phyloP scores from a whole-genome alignment of 2,888 invertebrate genomes.

The Drosophila neotestacea region DNA sequence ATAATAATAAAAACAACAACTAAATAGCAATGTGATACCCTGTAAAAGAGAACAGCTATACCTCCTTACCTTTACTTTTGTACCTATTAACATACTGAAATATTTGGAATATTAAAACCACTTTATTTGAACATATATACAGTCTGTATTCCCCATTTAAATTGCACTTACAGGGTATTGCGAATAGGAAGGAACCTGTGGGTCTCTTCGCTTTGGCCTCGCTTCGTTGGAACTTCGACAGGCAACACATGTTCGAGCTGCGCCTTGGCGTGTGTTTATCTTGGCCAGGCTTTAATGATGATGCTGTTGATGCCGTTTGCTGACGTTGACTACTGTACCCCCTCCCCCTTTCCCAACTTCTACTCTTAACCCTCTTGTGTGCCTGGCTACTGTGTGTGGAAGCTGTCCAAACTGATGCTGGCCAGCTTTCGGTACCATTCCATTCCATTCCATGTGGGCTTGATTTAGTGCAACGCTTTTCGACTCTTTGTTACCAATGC shows the following conservation, averaged over 20 bases:
- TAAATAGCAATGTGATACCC: slow-evolving; percentile 4
- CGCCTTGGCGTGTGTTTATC: slow-evolving; percentile 73
- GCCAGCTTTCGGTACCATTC: slow-evolving; percentile 33
- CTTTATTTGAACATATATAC: no score
- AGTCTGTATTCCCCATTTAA: background rate
- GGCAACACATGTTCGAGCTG: slow-evolving; percentile 72
- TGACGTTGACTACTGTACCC: slow-evolving; percentile 52
- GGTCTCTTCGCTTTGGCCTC: slow-evolving; percentile 38
- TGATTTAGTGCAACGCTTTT: slow-evolving; percentile 69
- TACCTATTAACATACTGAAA: no score
- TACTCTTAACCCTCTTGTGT: background rate
- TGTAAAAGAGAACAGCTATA: background rate
- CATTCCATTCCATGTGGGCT: slow-evolving; percentile 64
- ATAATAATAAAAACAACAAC: no score
- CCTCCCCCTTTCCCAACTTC: background rate
- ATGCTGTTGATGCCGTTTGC: slow-evolving; percentile 56
- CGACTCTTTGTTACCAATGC: slow-evolving; percentile 39
- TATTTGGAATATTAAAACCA: no score
- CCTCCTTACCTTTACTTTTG: no score
- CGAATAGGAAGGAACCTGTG: slow-evolving; percentile 51
- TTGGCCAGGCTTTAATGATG: slow-evolving; percentile 69
- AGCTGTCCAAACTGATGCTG: slow-evolving; percentile 68
- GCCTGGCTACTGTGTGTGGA: slow-evolving; percentile 66
- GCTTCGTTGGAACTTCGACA: slow-evolving; percentile 53
- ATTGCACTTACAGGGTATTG: slow-evolving; percentile 19